A percentile compares a stretch with the other conserved stretches of the same genome.
phyloP scores from a whole-genome alignment of 2,797 vertebrate species.

The Carapus acus region DNA sequence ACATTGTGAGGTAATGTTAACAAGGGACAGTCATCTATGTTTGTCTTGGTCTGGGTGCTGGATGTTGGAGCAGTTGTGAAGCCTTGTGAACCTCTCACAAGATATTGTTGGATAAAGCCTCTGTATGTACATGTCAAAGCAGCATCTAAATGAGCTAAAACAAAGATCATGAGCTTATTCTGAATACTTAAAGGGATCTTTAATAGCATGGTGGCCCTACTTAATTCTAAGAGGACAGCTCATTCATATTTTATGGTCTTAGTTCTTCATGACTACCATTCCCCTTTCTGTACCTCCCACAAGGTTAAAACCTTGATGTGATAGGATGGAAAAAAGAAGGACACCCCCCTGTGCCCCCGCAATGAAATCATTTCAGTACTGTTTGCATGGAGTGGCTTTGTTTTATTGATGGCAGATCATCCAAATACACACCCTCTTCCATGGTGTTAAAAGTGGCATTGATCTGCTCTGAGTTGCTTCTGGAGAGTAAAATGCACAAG shows the following conservation, averaged over 20 bases:
- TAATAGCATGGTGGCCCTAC: constrained; percentile 30
- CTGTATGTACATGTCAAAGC: constrained; percentile 18
- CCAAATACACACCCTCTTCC: not conserved
- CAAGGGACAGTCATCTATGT: too few species aligned
- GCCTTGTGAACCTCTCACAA: constrained; percentile 26
- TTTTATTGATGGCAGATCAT: not conserved
- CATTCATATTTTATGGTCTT: constrained; percentile 49
- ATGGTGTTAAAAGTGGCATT: not conserved
- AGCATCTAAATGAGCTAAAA: constrained; percentile 10
- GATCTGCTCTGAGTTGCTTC: too few species aligned
- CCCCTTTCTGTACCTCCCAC: constrained; percentile 37
- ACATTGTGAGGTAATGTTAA: too few species aligned
- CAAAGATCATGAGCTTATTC: constrained; percentile 9
- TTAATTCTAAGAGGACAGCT: constrained; percentile 37
- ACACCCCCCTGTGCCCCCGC: constrained; percentile 9
- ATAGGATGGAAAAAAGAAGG: constrained; percentile 18
- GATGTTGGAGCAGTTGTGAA: too few species aligned
- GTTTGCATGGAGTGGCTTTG: constrained; percentile 10
- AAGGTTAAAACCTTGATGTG: constrained; percentile 45
- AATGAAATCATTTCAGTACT: constrained; percentile 24
- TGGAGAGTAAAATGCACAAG: too few species aligned
- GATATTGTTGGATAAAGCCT: constrained; percentile 24
- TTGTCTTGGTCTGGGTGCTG: too few species aligned
- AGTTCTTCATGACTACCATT: constrained; percentile 31
- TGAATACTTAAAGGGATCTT: constrained; percentile 33